Evolutionary conservation across 2,797 vertebrate genomes (phyloP).

Genomic region (Rhabdophis nuchalis): DNA sequence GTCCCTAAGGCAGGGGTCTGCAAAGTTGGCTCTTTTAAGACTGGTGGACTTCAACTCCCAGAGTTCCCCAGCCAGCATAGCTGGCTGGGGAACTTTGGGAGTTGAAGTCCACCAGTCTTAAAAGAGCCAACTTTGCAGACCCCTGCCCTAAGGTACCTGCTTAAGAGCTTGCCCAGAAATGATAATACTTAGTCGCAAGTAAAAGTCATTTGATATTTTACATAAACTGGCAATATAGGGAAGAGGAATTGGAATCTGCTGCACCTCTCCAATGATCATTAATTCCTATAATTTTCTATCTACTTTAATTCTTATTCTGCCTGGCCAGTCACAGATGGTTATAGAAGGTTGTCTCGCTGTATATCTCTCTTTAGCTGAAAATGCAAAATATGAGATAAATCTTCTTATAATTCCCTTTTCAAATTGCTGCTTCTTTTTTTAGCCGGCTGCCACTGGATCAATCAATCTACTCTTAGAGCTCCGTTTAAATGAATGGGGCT

Average conservation of each 20-base stretch:
- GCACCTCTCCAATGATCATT: background rate
- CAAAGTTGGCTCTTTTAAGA: too few species aligned
- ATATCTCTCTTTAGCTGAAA: conserved; percentile 5
- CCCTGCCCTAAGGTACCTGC: background rate
- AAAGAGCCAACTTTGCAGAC: too few species aligned
- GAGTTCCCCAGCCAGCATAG: too few species aligned
- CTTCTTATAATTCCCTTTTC: conserved; percentile 12
- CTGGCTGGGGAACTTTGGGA: too few species aligned
- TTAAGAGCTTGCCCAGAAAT: background rate
- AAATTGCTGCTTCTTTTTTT: conserved; percentile 37
- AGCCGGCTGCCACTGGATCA: conserved; percentile 10
- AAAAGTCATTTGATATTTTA: background rate
- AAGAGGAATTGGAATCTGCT: background rate
- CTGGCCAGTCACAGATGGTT: conserved; percentile 9
- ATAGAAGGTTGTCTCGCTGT: background rate
- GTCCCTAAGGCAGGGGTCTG: too few species aligned
- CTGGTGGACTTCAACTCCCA: too few species aligned
- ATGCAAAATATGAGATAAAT: conserved; percentile 33
- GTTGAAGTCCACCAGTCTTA: too few species aligned
- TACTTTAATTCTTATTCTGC: conserved; percentile 25
- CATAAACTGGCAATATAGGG: background rate
- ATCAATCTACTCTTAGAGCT: conserved; percentile 29
- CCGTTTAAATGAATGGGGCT: conserved; percentile 24
- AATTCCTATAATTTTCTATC: background rate
- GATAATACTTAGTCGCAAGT: background rate